phyloP scores from a whole-genome alignment of 2,888 invertebrate species.

The Ctenicera cuprea region DNA sequence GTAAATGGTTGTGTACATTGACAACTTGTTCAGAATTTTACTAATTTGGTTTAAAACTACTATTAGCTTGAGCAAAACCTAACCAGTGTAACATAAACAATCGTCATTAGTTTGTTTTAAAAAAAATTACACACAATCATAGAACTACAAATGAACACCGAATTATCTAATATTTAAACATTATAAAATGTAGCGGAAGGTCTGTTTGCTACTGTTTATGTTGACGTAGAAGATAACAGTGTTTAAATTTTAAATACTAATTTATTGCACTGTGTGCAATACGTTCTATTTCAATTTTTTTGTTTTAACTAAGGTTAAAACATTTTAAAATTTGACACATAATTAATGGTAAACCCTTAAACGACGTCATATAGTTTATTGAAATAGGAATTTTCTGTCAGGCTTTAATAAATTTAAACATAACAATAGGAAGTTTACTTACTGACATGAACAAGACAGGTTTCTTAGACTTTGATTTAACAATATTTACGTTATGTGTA shows the following conservation, averaged over 20 bases:
- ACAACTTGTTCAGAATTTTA: too few species aligned
- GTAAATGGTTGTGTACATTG: too few species aligned
- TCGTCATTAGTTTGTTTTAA: slow-evolving; percentile 14
- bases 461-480: too few species aligned
- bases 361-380: slow-evolving; percentile 1
- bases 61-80: too few species aligned
- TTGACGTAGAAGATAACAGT: slow-evolving; percentile 34
- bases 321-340: neutral
- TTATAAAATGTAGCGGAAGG: slow-evolving; percentile 36
- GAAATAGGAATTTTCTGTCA: neutral
- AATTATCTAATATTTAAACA: slow-evolving; percentile 34
- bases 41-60: too few species aligned
- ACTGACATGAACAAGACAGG: too few species aligned
- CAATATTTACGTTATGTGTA: too few species aligned
- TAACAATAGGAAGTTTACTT: too few species aligned
- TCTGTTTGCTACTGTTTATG: slow-evolving; percentile 35
- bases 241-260: slow-evolving; percentile 21
- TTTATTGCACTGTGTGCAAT: slow-evolving; percentile 10
- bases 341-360: neutral
- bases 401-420: too few species aligned
- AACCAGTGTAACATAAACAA: slow-evolving; percentile 12
- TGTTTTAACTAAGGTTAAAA: neutral
- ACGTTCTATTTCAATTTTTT: slow-evolving; percentile 2
- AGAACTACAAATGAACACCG: slow-evolving; percentile 25
- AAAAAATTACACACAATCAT: neutral